Conservation (phyloP, 2,797 vertebrate genomes). For the Lutjanus campechanus region DNA sequence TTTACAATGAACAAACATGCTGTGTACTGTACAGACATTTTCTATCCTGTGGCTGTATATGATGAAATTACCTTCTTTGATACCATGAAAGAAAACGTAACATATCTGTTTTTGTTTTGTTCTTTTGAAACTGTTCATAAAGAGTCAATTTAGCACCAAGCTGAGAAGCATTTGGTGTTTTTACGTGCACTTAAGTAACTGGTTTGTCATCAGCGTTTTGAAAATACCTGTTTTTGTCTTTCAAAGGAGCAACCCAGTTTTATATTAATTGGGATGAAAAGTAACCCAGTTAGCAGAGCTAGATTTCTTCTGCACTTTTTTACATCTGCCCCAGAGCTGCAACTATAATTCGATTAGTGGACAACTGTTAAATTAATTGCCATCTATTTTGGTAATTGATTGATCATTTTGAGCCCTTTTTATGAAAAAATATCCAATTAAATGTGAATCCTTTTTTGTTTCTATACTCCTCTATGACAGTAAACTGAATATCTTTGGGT, state of each 20-base stretch:
- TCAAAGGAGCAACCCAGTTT: neutral
- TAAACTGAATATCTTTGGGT: too few species aligned
- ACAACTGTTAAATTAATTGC: too few species aligned
- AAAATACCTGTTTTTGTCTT: neutral
- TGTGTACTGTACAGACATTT: conserved; percentile 72
- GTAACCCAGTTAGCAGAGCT: too few species aligned
- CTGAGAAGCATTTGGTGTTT: conserved; percentile 32
- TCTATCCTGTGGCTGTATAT: conserved; percentile 70
- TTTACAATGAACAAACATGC: conserved; percentile 75
- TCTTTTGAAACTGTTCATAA: conserved; percentile 47
- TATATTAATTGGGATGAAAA: neutral
- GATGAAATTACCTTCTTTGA: conserved; percentile 66
- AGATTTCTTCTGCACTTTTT: neutral
- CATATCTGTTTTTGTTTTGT: conserved; percentile 44
- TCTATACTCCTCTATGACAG: too few species aligned
- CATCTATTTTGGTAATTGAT: too few species aligned
- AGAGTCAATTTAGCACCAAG: conserved; percentile 53
- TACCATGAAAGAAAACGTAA: conserved; percentile 51
- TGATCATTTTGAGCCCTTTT: too few species aligned
- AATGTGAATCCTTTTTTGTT: too few species aligned
- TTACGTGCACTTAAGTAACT: conserved; percentile 25
- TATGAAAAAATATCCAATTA: too few species aligned
- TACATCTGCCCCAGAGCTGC: neutral
- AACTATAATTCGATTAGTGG: too few species aligned
- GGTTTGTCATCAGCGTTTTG: neutral